These are phyloP conservation scores for Troides oblongomaculatus DNA, from an alignment of 2,888 invertebrate species.

Conservation along the genomic window DNA sequence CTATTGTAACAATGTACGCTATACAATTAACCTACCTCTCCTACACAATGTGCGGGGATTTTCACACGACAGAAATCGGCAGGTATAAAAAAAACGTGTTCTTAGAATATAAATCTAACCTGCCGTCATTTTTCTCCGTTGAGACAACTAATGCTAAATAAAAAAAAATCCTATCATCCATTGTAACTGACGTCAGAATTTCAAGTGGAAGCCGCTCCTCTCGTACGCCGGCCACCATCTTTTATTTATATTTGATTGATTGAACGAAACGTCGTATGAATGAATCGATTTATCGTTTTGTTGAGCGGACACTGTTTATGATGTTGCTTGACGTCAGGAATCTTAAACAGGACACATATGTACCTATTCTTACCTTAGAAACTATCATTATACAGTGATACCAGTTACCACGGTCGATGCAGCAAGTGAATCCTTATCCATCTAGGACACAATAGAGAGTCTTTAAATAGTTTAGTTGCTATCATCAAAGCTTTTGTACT, in stretches of 20 bases:
- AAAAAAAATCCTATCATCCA: slow-evolving; percentile 40
- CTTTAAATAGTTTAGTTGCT: not conserved
- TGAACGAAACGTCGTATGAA: slow-evolving; percentile 69
- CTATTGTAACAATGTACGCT: slow-evolving; percentile 5
- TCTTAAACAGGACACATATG: slow-evolving; percentile 54
- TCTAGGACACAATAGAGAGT: not conserved
- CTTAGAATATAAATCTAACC: slow-evolving; percentile 37
- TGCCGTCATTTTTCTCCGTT: slow-evolving; percentile 39
- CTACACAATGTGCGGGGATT: slow-evolving; percentile 20
- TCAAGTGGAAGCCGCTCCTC: slow-evolving; percentile 56
- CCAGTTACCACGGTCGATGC: not conserved
- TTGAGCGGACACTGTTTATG: slow-evolving; percentile 62
- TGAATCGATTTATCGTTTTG: slow-evolving; percentile 72
- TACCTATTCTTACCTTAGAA: slow-evolving; percentile 36
- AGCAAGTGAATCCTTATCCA: not conserved
- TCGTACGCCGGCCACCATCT: slow-evolving; percentile 55
- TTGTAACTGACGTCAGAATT: slow-evolving; percentile 63
- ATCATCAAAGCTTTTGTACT: not conserved
- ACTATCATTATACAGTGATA: slow-evolving; percentile 1
- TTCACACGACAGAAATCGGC: slow-evolving; percentile 18
- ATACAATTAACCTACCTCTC: slow-evolving; percentile 12
- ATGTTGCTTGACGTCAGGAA: slow-evolving; percentile 66
- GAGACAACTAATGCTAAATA: slow-evolving; percentile 36
- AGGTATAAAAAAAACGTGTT: slow-evolving; percentile 32
- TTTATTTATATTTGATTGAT: slow-evolving; percentile 77